Evolutionary conservation across 2,113 vertebrate species (phyloP).

Genomic region (Cinclus cinclus): DNA sequence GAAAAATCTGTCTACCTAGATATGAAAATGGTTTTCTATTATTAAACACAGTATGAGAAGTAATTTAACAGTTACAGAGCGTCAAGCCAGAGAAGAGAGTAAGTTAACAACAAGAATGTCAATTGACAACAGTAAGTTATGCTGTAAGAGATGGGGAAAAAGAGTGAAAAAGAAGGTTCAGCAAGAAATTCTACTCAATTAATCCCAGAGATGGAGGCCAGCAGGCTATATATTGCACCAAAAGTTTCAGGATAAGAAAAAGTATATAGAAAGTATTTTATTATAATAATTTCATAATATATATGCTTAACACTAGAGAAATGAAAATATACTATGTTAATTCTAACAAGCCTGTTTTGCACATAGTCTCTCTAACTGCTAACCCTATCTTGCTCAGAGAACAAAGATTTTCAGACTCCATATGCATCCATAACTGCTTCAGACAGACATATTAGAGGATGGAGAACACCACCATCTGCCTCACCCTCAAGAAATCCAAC

Average conservation of each 20-base stretch:
- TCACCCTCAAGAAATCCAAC: background rate
- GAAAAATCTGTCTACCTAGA: background rate
- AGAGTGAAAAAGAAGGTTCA: background rate
- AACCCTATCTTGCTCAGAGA: background rate
- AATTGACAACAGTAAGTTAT: background rate
- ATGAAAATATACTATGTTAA: background rate
- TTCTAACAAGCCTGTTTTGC: background rate
- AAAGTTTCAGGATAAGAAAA: background rate
- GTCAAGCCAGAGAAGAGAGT: background rate
- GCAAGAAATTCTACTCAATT: background rate
- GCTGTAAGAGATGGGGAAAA: background rate
- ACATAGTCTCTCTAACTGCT: background rate
- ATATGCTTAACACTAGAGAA: background rate
- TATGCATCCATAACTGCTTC: background rate
- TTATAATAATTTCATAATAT: background rate
- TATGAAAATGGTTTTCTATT: conserved; percentile 1
- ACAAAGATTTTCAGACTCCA: background rate
- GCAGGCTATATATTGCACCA: background rate
- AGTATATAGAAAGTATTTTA: background rate
- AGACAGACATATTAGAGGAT: background rate
- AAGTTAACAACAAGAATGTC: background rate
- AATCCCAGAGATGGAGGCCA: background rate
- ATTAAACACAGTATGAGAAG: background rate
- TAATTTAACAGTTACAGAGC: conserved; percentile 9
- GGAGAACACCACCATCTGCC: background rate